These are phyloP conservation scores for Drosophila birchii DNA, from an alignment of 2,888 invertebrate species.

Conservation along the genomic window DNA sequence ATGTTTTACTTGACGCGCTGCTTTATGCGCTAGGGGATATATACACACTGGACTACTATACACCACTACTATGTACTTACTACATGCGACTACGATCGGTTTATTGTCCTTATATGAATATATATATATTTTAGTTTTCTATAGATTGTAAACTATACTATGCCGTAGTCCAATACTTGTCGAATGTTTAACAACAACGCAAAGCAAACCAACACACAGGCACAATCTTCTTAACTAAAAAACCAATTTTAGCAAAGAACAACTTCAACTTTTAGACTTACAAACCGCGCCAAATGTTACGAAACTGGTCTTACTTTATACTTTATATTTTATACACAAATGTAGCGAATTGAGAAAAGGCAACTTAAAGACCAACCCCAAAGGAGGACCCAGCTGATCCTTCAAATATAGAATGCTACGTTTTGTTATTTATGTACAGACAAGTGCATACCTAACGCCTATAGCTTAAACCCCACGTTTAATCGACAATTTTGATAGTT, in stretches of 20 bases:
- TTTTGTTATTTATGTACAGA: slow-evolving; percentile 41
- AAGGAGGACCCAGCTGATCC: slow-evolving; percentile 15
- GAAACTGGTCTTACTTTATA: slow-evolving; percentile 53
- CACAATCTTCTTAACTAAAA: slow-evolving; percentile 66
- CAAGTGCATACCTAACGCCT: slow-evolving; percentile 37
- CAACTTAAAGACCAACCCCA: slow-evolving; percentile 33
- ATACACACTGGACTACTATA: slow-evolving; percentile 42
- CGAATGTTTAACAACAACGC: slow-evolving; percentile 69
- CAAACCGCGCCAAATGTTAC: slow-evolving; percentile 71
- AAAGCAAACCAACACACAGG: slow-evolving; percentile 51
- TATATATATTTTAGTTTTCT: slow-evolving; percentile 37
- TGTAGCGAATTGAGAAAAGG: slow-evolving; percentile 20
- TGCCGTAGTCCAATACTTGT: slow-evolving; percentile 74
- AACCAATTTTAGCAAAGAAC: slow-evolving; percentile 48
- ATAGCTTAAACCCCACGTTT: slow-evolving; percentile 57
- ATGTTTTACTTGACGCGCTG: slow-evolving; percentile 77
- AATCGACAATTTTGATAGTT: slow-evolving; percentile 65
- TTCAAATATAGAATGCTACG: slow-evolving; percentile 24
- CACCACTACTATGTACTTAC: slow-evolving; percentile 51
- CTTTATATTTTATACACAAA: slow-evolving; percentile 31
- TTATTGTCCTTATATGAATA: slow-evolving; percentile 42
- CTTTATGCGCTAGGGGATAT: slow-evolving; percentile 65
- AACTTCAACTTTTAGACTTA: slow-evolving; percentile 76
- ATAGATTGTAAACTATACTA: slow-evolving; percentile 61
- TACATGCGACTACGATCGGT: slow-evolving; percentile 55